Evolutionary conservation across 2,113 vertebrate species (phyloP).

Genomic region (Onychostoma macrolepis): DNA sequence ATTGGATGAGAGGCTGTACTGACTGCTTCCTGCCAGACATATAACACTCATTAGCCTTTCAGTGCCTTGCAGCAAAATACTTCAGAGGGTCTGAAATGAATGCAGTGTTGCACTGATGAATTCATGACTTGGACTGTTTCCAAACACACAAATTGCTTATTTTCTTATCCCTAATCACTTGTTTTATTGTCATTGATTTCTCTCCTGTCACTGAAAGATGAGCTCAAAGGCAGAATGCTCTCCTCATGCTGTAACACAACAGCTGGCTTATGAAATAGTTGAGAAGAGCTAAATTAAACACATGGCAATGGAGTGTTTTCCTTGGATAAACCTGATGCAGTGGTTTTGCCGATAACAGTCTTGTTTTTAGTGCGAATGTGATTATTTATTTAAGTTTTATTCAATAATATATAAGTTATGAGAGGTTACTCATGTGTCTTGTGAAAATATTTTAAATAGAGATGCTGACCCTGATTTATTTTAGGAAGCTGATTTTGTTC

Average conservation of each 20-base stretch:
- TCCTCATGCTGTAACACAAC: neutral
- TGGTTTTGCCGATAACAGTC: neutral
- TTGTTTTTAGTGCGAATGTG: neutral
- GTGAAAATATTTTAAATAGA: neutral
- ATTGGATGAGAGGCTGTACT: neutral
- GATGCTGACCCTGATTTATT: neutral
- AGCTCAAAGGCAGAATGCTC: neutral
- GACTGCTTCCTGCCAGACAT: neutral
- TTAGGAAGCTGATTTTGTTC: neutral
- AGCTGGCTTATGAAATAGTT: conserved; percentile 12
- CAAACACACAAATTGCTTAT: neutral
- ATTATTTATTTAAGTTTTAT: conserved; percentile 18
- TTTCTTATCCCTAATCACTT: conserved; percentile 9
- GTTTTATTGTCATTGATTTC: conserved; percentile 5
- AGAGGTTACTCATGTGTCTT: neutral
- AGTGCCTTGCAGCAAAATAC: neutral
- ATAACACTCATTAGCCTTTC: neutral
- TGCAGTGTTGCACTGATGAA: neutral
- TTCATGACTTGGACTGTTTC: conserved; percentile 8
- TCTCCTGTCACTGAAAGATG: neutral
- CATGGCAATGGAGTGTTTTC: neutral
- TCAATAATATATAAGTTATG: neutral
- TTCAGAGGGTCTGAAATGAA: neutral
- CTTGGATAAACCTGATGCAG: neutral
- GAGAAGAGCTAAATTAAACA: neutral